Percentiles rank a stretch among this genome's conserved stretches.
phyloP scores from a whole-genome alignment of 35 echinoderm and acorn worm species.

The Apostichopus japonicus region DNA sequence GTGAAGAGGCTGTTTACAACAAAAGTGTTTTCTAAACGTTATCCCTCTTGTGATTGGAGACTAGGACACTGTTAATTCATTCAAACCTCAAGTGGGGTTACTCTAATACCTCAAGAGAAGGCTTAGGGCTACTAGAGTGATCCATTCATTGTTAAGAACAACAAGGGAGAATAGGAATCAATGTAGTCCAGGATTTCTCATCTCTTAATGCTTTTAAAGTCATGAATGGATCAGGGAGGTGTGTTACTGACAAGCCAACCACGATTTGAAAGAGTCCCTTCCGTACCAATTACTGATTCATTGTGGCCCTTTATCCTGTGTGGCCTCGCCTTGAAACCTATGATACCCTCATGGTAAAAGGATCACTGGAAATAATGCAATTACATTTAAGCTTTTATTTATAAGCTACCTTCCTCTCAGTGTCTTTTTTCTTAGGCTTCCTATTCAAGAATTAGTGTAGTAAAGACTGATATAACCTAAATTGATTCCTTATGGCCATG shows the following conservation, averaged over 20 bases:
- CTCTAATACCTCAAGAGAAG: slow-evolving; percentile 23
- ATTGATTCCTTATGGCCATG: slow-evolving; percentile 25
- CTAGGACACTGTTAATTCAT: slow-evolving; percentile 47
- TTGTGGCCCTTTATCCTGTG: slow-evolving; percentile 13
- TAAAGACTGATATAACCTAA: background rate
- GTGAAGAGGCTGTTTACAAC: slow-evolving; percentile 19
- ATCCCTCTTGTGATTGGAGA: slow-evolving; percentile 26
- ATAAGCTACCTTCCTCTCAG: background rate
- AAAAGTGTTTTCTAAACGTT: slow-evolving; percentile 56
- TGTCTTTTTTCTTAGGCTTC: slow-evolving; percentile 5
- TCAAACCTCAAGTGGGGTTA: slow-evolving; percentile 43
- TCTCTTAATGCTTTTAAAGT: slow-evolving; percentile 44
- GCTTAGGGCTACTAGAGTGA: background rate
- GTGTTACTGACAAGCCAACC: slow-evolving; percentile 27
- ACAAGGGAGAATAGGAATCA: slow-evolving; percentile 47
- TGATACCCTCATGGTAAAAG: background rate
- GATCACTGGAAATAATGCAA: background rate
- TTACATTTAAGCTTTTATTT: background rate
- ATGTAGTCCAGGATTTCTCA: slow-evolving; percentile 2
- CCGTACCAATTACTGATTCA: slow-evolving; percentile 27
- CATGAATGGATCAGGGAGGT: slow-evolving; percentile 27
- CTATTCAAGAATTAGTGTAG: background rate
- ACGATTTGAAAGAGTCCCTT: background rate
- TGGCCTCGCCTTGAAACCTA: slow-evolving; percentile 10
- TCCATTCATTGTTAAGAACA: slow-evolving; percentile 1